Base-by-base conservation (phyloP, 2,113 vertebrate species). In the Cyphomyrus discorhynchus region DNA sequence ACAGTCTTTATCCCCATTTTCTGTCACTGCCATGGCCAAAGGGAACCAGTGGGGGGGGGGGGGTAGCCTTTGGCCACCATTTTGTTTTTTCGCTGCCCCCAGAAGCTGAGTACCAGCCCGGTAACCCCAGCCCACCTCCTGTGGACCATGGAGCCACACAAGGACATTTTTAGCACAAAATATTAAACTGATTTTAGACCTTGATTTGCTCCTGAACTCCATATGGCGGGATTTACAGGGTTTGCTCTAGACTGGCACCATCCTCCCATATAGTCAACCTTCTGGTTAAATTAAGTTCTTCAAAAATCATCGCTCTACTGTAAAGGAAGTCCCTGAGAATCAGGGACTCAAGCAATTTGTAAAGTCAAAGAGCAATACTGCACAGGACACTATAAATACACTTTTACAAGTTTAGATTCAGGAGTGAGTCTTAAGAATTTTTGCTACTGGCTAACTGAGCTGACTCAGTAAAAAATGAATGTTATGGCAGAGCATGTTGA, bases 1-100 rank as follows among this genome's bases (percentile, higher is more conserved):
- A 92, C 91, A 91, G 87, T 94, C 94, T 94, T 91, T 95, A 96
- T 96, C 95, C 93, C 13, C 83, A 90, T 93, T 93, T 95, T 94
- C 94, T 91, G 95, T 96, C 91, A 86, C 93, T 86, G n/a, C 87
- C 35, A 90, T 95, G 94, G 96, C 92, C 94, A 94, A 96, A 94
- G 94, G 94, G 58, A 27, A 52, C 85, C 80, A 39, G 88, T 47
- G 47, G 89, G 91, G 91, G 87, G 74, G 89, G 92, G 93, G 93
- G 92, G 93, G 9, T 19, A 92, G 91, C 90, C 91, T 92, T 92
- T 91, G 93, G 93, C 92, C 93, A 92, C 84, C 89, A 91, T 92
- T 93, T 92, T 92, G 92, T 89, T 89, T 58, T 92, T 92, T 92
- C 91, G 91, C 5, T 91, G 93, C 90, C 77, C 50, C 91, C 85